Base-by-base conservation (phyloP, 2,888 invertebrate species). In the Mamestra brassicae region DNA sequence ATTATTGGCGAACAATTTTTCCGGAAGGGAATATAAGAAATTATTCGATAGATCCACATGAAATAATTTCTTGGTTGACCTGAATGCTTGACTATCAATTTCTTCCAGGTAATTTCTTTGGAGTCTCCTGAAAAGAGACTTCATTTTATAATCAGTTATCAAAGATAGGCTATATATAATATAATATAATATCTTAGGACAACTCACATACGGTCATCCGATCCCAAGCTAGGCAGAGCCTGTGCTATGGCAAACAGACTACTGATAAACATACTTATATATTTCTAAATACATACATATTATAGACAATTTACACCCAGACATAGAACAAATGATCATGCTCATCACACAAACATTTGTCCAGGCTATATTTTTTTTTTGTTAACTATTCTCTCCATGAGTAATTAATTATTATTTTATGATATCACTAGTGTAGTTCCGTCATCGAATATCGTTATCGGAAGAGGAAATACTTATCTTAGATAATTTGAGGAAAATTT, bases 21-120 rank as follows among this genome's bases (percentile, higher is more conserved):
- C 94, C 0, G 97, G 97, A 0, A 98, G 92, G 0, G 93, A 91
- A 66, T 95, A 95, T 17, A 98, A 93, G 67, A 95, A 95, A 90
- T 98, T 98, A 83, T 97, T 97, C 0, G 98, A 97, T 62, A 98
- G 90, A 88, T 98, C 97, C 66, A 98, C 94, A 69, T 97, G 98
- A 87, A 97, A 97, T 54, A 98, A 93, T 87, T 97, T 97, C 85
- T 96, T 96, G 52, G 98, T 94, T 61, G 96, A 94, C 61, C 95
- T 92, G 78, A 98, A 97, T n/a, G 97, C 94, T 82, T 97, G 95
- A 58, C 95, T 94, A 69, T 97, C 96, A 61, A 98, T 93, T 90
- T 97, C 97, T 92, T 97, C 97, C 71, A 98, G 89, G 80, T 97
- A 95, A 91, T 98, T 98, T 90, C 97, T 97, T 89, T 97, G 97